Evolutionary conservation across 2,888 invertebrate genomes (phyloP).

Genomic region (Diarsia brunnea): DNA sequence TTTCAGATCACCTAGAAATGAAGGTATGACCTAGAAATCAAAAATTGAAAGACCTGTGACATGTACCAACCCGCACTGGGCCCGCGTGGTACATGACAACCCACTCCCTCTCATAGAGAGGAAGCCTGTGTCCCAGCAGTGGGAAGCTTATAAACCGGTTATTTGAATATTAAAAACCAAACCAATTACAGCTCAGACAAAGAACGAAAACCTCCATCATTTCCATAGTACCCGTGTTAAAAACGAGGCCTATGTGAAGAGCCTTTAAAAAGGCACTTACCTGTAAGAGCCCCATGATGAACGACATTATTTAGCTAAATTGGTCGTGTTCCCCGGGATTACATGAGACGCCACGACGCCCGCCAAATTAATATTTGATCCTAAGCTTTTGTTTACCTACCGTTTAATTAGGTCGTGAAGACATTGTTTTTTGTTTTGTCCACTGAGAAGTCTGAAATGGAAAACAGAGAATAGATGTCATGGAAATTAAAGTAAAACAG

Average conservation of each 20-base stretch:
- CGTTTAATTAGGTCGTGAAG: conserved; percentile 43
- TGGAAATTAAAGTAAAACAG: too few species aligned
- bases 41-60: background rate
- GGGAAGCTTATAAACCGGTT: background rate
- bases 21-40: too few species aligned
- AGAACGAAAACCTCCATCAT: conserved; percentile 26
- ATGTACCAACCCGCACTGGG: background rate
- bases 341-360: conserved; percentile 5
- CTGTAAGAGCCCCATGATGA: conserved; percentile 46
- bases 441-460: conserved; percentile 5
- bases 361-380: conserved; percentile 55
- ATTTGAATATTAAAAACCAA: background rate
- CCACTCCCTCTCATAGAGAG: background rate
- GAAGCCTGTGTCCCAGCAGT: background rate
- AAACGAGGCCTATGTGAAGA: conserved; percentile 34
- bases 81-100: background rate
- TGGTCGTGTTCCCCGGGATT: conserved; percentile 54
- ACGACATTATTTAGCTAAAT: conserved; percentile 63
- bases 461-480: background rate
- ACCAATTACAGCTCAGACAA: conserved; percentile 3
- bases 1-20: too few species aligned
- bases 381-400: conserved; percentile 34
- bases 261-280: conserved; percentile 58
- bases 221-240: conserved; percentile 27
- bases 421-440: conserved; percentile 8